Conservation (phyloP, 2,797 vertebrate species). For the Chiroxiphia lanceolata region DNA sequence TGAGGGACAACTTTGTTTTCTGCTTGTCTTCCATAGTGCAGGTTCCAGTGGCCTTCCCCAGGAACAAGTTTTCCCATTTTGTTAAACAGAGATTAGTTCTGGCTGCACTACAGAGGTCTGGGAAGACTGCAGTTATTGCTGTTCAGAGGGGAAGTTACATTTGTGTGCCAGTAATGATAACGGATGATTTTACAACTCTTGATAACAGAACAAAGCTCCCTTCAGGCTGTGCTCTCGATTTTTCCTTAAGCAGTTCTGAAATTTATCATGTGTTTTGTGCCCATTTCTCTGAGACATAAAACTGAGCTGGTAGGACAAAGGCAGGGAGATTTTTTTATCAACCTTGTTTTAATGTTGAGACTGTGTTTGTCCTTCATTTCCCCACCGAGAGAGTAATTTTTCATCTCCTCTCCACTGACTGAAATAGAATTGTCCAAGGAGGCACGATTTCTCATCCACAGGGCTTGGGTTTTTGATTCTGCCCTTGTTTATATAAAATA, state of each 20-base stretch:
- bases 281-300: conserved; percentile 6
- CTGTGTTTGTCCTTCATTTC: conserved; percentile 36
- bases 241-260: background rate
- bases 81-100: background rate
- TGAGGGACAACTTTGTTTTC: background rate
- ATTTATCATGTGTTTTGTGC: background rate
- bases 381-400: conserved; percentile 29
- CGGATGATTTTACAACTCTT: background rate
- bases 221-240: background rate
- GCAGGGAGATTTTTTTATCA: background rate
- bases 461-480: background rate
- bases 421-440: conserved; percentile 16
- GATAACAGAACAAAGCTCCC: background rate
- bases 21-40: background rate
- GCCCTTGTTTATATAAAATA: background rate
- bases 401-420: conserved; percentile 17
- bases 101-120: background rate
- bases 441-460: background rate
- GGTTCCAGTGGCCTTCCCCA: background rate
- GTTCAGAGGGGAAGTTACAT: background rate
- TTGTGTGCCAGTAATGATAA: background rate
- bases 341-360: conserved; percentile 20
- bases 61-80: background rate
- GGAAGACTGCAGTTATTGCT: background rate
- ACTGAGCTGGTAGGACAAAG: background rate